These are phyloP conservation scores for Leptobrachium ailaonicum DNA, from an alignment of 2,113 vertebrate genomes.

Conservation along the genomic window DNA sequence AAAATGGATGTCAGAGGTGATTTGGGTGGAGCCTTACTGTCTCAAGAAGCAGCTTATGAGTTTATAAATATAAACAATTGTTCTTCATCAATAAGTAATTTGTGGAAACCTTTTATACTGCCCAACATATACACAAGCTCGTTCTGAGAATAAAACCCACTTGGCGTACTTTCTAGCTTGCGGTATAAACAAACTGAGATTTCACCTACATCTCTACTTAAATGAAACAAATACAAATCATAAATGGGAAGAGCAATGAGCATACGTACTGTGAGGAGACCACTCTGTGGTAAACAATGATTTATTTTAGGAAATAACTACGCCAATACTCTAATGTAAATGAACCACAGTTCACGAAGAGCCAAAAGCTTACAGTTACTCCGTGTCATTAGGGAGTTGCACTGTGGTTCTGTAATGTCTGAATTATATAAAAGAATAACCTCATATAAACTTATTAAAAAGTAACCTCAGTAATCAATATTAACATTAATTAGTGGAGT, in stretches of 20 bases:
- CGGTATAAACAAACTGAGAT: conserved; percentile 26
- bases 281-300: conserved; percentile 12
- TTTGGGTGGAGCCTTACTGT: conserved; percentile 16
- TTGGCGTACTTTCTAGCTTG: conserved; percentile 31
- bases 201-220: conserved; percentile 13
- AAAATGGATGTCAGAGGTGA: conserved; percentile 43
- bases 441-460: neutral
- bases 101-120: conserved; percentile 39
- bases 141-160: conserved; percentile 27
- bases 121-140: conserved; percentile 19
- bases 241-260: conserved; percentile 14
- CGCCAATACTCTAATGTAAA: neutral
- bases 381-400: neutral
- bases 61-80: conserved; percentile 42
- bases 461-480: too few species aligned
- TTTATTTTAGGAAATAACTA: conserved; percentile 32
- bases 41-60: conserved; percentile 23
- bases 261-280: conserved; percentile 11
- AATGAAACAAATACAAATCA: neutral
- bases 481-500: too few species aligned
- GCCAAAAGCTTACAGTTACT: conserved; percentile 12
- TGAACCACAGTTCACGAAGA: conserved; percentile 1
- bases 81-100: conserved; percentile 45
- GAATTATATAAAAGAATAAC: neutral
- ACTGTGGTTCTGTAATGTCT: conserved; percentile 3